Evolutionary conservation across 1,140 invertebrate genomes (phyloP).

Genomic region (Rhizoglyphus robini): DNA sequence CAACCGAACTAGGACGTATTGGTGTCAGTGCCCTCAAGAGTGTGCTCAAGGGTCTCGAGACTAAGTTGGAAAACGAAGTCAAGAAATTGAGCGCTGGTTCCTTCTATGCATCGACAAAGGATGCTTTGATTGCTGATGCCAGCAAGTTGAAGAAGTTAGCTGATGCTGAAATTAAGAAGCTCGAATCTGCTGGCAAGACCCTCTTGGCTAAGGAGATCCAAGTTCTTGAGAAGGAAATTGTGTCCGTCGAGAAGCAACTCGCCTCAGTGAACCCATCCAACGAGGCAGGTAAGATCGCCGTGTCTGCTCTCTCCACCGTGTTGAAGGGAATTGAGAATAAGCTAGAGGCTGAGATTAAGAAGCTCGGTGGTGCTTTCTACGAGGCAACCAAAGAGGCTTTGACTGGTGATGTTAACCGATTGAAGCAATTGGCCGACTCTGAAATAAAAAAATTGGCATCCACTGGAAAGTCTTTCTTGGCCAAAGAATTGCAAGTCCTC

Average conservation of each 20-base stretch:
- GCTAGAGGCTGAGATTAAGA: conserved; percentile 4
- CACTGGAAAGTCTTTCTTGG: background rate
- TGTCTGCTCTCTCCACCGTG: background rate
- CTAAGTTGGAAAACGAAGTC: background rate
- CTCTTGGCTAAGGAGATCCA: background rate
- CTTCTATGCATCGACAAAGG: background rate
- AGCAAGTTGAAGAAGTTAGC: background rate
- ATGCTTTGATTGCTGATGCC: background rate
- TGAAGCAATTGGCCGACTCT: background rate
- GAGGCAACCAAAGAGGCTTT: background rate
- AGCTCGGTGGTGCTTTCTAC: background rate
- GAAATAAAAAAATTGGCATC: background rate
- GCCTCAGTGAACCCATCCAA: background rate
- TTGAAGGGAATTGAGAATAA: background rate
- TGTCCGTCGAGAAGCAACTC: background rate
- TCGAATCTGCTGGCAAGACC: background rate
- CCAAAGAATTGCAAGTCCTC: background rate
- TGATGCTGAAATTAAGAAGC: background rate
- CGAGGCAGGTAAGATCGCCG: background rate
- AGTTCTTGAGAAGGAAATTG: background rate
- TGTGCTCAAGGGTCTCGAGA: background rate
- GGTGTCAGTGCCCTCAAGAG: background rate
- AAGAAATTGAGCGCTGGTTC: background rate
- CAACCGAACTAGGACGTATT: too few relatives aligned
- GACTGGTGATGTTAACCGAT: background rate